These are phyloP conservation scores for Chunga burmeisteri DNA, from an alignment of 2,113 vertebrate genomes.

Conservation along the genomic window DNA sequence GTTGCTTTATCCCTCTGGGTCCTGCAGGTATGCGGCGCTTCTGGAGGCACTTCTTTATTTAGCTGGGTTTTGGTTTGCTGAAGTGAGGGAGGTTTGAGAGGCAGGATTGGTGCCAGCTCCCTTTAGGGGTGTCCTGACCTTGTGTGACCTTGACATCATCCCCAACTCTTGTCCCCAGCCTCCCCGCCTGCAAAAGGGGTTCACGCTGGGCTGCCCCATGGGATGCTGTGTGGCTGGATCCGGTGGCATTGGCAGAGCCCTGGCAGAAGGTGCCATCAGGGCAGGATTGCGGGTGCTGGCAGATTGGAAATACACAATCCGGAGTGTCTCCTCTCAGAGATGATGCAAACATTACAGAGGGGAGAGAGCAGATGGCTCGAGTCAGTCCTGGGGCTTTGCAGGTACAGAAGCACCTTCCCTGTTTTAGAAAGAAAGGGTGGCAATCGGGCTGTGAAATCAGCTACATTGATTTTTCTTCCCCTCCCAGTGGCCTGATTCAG, in stretches of 20 bases:
- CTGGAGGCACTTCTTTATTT: background rate
- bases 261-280: background rate
- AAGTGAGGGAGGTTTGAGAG: background rate
- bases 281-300: background rate
- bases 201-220: fast-evolving
- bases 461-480: background rate
- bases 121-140: background rate
- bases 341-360: background rate
- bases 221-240: fast-evolving
- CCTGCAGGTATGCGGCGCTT: background rate
- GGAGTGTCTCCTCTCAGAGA: background rate
- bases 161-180: background rate
- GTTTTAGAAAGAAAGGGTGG: background rate
- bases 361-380: background rate
- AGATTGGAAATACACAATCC: fast-evolving
- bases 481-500: background rate
- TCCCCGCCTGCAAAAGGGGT: background rate
- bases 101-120: background rate
- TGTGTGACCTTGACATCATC: constrained; percentile 14
- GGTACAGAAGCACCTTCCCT: background rate
- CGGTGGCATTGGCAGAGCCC: background rate
- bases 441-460: background rate
- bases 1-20: background rate
- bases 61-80: background rate
- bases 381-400: fast-evolving